Evolutionary conservation across 2,113 vertebrate genomes (phyloP), one percentile per base, ranked within the genome.

Genomic region (Cyphomyrus discorhynchus): DNA sequence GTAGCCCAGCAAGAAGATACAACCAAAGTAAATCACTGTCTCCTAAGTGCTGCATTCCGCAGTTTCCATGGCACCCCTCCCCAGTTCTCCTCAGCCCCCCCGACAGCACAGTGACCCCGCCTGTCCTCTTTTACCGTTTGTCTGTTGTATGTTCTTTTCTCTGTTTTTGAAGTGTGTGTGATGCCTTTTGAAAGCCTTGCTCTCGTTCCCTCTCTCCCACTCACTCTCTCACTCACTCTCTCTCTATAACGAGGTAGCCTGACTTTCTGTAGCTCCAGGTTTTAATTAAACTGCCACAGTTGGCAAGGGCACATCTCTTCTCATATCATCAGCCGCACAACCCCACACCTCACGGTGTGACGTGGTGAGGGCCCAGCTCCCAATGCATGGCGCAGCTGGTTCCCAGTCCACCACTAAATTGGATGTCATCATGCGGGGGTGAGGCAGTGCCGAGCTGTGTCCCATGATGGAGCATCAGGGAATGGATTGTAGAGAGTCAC

Each of bases 281-380:
- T 93, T 93, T 93, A 93, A 93, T 93, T 93, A 92, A 93, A 92
- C 89, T 91, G 90, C 91, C 92, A 91, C 90, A 88, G 90, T 87
- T 91, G 92, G 92, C 91, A 90, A 91, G 92, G 92, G 92, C 92
- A 92, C 88, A 92, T 93, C 92, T 90, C 91, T 88, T 92, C 91
- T 92, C 92, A 92, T 92, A 91, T 92, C 92, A 92, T 93, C 92
- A 92, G 90, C 89, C 47, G 80, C 90, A 70, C 92, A 91, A 91
- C 88, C 27, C 56, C 31, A 35, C 88, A 88, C 92, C 87, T 90
- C 92, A 89, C 91, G 91, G 90, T 91, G 92, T 92, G 92, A 91
- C 90, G 27, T 45, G 6, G 86, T 53, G 3, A 52, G 19, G 21
- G 19, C 50, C 91, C 86, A 70, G 87, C 89, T 90, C 87, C 50